Conservation (phyloP, 2,797 vertebrate species). For the Limnodromus scolopaceus region DNA sequence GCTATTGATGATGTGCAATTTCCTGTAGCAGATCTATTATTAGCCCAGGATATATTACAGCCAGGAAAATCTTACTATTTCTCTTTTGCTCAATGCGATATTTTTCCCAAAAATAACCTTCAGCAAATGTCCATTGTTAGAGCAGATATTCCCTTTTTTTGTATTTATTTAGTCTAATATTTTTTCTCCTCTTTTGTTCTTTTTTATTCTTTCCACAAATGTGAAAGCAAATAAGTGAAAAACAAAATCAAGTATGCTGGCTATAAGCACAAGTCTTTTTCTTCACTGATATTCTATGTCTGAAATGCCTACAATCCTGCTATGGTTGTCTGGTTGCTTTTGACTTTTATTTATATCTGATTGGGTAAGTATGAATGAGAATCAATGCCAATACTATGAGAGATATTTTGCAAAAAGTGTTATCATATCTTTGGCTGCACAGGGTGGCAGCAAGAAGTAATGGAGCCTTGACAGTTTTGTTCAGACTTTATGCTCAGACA, state of each 20-base stretch:
- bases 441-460: not conserved
- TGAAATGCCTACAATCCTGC: not conserved
- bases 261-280: not conserved
- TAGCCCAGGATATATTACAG: not conserved
- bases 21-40: not conserved
- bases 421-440: not conserved
- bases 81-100: not conserved
- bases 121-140: not conserved
- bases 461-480: not conserved
- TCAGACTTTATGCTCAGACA: not conserved
- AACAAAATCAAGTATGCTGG: not conserved
- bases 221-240: not conserved
- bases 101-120: not conserved
- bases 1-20: not conserved
- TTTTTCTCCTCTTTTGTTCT: too few species aligned
- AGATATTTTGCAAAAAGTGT: not conserved
- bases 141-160: not conserved
- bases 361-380: not conserved
- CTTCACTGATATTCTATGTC: not conserved
- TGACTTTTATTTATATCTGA: not conserved
- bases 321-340: not conserved
- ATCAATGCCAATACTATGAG: not conserved
- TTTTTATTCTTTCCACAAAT: not conserved
- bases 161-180: not conserved
- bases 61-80: not conserved